Evolutionary conservation across 2,888 invertebrate species (phyloP).

Genomic region (Saturnia pavonia): DNA sequence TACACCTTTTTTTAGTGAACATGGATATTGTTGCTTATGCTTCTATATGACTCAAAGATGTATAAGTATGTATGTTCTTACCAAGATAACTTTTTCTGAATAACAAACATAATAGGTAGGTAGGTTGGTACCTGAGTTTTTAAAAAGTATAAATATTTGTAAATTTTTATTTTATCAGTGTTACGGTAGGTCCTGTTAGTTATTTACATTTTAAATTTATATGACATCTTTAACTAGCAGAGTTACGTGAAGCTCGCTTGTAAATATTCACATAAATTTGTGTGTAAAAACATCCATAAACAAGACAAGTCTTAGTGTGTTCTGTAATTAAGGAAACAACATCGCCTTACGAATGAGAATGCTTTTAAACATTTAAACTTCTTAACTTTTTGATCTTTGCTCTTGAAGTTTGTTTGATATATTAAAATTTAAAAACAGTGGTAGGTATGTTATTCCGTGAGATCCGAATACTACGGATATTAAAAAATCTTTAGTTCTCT

Average conservation of each 20-base stretch:
- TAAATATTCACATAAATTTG: slow-evolving; percentile 24
- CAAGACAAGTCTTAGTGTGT: slow-evolving; percentile 36
- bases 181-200: slow-evolving; percentile 10
- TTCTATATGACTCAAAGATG: too few species aligned
- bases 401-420: neutral
- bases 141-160: neutral
- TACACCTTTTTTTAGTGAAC: too few species aligned
- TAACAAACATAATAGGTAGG: neutral
- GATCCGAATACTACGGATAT: neutral
- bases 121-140: too few species aligned
- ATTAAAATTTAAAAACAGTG: neutral
- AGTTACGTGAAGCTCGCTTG: slow-evolving; percentile 17
- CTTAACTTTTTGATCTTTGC: neutral
- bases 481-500: neutral
- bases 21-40: too few species aligned
- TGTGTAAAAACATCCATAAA: slow-evolving; percentile 39
- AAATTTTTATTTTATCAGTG: neutral
- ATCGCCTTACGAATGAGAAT: slow-evolving; percentile 33
- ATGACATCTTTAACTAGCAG: neutral
- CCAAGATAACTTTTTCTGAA: too few species aligned
- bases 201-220: slow-evolving; percentile 10
- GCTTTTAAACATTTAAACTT: slow-evolving; percentile 44
- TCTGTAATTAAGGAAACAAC: slow-evolving; percentile 41
- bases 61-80: too few species aligned
- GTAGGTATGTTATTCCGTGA: neutral